Evolutionary conservation across 1,140 invertebrate species (phyloP).

Genomic region (Parasteatoda tepidariorum): DNA sequence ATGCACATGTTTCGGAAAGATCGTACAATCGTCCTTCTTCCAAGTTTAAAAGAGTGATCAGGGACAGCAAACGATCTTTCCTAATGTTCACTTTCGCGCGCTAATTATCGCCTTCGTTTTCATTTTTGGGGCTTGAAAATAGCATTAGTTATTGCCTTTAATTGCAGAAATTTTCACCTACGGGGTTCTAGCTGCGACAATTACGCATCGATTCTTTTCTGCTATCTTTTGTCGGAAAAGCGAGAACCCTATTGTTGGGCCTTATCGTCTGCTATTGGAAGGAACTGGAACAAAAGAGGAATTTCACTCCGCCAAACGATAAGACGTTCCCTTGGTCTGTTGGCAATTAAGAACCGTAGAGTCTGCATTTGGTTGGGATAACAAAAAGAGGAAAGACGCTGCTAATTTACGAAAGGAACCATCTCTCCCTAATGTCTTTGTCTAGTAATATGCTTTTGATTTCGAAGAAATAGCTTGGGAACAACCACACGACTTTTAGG

Average conservation of each 20-base stretch:
- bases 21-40: not conserved
- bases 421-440: not conserved
- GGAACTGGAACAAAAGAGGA: slow-evolving; percentile 36
- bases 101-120: slow-evolving; percentile 57
- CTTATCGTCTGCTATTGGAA: slow-evolving; percentile 51
- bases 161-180: slow-evolving; percentile 60
- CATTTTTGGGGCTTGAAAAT: slow-evolving; percentile 49
- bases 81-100: slow-evolving; percentile 49
- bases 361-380: slow-evolving; percentile 12
- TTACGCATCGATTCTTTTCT: slow-evolving; percentile 51
- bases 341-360: slow-evolving; percentile 47
- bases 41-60: not conserved
- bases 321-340: slow-evolving; percentile 41
- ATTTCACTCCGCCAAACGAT: slow-evolving; percentile 15
- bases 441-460: not conserved
- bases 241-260: slow-evolving; percentile 45
- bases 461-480: too few relatives aligned
- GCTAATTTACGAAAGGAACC: slow-evolving; percentile 13
- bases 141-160: slow-evolving; percentile 60
- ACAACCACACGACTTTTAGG: too few relatives aligned
- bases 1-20: slow-evolving; percentile 41
- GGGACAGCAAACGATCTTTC: slow-evolving; percentile 35
- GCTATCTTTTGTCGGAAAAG: slow-evolving; percentile 47
- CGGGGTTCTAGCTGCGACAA: slow-evolving; percentile 34
- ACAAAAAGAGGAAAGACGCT: slow-evolving; percentile 15